phyloP scores from a whole-genome alignment of 92 coral and sea anemone genomes.

The Meandrina meandrites region DNA sequence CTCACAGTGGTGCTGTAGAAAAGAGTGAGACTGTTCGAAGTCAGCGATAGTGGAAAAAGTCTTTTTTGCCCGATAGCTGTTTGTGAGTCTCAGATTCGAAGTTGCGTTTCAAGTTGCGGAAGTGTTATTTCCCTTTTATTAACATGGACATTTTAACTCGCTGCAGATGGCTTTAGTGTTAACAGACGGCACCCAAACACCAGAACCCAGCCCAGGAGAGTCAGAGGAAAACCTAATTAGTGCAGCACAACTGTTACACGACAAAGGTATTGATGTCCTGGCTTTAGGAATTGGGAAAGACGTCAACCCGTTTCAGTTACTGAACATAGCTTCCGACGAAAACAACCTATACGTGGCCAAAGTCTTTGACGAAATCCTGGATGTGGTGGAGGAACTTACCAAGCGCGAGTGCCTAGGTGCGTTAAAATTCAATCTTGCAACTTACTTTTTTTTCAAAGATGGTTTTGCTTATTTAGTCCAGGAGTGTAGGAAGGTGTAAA shows the following conservation, averaged over 20 bases:
- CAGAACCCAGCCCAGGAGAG: background rate
- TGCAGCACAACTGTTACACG: slow-evolving; percentile 69
- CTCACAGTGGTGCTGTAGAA: background rate
- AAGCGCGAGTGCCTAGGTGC: slow-evolving; percentile 74
- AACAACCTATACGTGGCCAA: slow-evolving; percentile 57
- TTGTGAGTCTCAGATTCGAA: no score
- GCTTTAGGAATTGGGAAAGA: slow-evolving; percentile 68
- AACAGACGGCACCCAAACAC: slow-evolving; percentile 66
- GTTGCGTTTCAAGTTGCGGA: no score
- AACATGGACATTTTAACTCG: background rate
- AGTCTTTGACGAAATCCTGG: slow-evolving; percentile 59
- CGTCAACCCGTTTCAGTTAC: slow-evolving; percentile 48
- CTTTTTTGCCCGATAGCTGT: background rate
- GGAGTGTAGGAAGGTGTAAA: no score
- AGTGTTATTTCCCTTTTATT: background rate
- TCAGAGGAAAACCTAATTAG: slow-evolving; percentile 36
- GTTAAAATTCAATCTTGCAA: background rate
- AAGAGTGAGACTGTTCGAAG: background rate
- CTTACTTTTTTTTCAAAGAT: background rate
- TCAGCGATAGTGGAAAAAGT: background rate
- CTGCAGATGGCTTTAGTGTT: slow-evolving; percentile 59
- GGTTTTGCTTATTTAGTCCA: no score
- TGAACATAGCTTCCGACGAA: slow-evolving; percentile 56
- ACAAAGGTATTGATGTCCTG: slow-evolving; percentile 59
- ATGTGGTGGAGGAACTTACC: slow-evolving; percentile 57